Base-by-base conservation (phyloP, 37 sponge, comb jelly and placozoan species). In the Aplysina aerophoba region DNA sequence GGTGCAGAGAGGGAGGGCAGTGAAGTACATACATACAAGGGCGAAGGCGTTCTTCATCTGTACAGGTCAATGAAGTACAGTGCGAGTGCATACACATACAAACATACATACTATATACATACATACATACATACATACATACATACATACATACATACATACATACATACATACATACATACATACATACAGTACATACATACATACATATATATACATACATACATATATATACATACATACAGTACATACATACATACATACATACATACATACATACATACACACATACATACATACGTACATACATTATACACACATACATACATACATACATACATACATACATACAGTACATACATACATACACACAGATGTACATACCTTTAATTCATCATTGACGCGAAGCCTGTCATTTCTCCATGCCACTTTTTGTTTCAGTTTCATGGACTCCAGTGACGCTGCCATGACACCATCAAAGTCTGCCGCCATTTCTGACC, bases 161-260 rank as follows among this genome's bases (percentile, higher is more conserved):
- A 83, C 68, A 83, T 31, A 65, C 83, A 82, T 66, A 82, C 83
- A 82, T 66, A 82, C 40, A 36, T 66, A 39, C 83, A 62, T 66
- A 62, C 83, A 82, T 66, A 65, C 41, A 54, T 66, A 82, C 83
- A 82, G 66, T n/a, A 82, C 83, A 82, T 66, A 82, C 81, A 59
- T 62, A 81, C 81, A 60, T 62, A 77, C 79, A 55, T 55, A 77
- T 55, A 77, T 55, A 77, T 55, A 77, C 81, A 77, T 55, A 77
- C 79, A 55, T 55, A 77, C 79, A 77, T 55, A 77, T 55, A 77
- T 55, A 77, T 55, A 77, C 79, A 77, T 55, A 77, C 79, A 77
- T 55, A 57, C 17, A 57, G 59, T 15, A 20, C 17, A 57, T 57
- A 57, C 59, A 17, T 57, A 57, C 17, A 17, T 57, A 20, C 17